These are phyloP conservation scores for Plodia interpunctella DNA, from an alignment of 1,140 invertebrate genomes.

Conservation along the genomic window DNA sequence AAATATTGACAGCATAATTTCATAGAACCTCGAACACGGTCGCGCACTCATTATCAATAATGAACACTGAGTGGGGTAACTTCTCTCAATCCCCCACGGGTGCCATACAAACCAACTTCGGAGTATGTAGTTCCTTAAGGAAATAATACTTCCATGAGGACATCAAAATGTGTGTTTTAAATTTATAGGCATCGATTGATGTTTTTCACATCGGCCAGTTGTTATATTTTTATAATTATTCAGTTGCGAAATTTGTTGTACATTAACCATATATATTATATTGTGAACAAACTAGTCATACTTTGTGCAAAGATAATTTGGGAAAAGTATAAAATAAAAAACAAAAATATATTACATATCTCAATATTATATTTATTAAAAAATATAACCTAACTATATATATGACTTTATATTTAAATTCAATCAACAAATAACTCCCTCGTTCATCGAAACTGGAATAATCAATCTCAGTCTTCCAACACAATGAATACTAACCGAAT, in stretches of 20 bases:
- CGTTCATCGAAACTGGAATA: constrained; percentile 73
- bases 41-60: too few relatives aligned
- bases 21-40: too few relatives aligned
- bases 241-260: neutral
- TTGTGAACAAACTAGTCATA: constrained; percentile 2
- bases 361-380: constrained; percentile 77
- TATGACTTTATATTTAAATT: constrained; percentile 76
- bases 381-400: constrained; percentile 77
- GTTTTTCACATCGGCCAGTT: too few relatives aligned
- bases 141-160: too few relatives aligned
- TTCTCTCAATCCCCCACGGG: too few relatives aligned
- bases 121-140: too few relatives aligned
- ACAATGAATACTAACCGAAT: constrained; percentile 60
- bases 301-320: neutral
- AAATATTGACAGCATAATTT: too few relatives aligned
- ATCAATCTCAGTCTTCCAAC: constrained; percentile 75
- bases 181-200: too few relatives aligned
- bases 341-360: constrained; percentile 69
- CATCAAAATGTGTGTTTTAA: too few relatives aligned
- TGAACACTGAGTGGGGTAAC: too few relatives aligned
- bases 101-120: too few relatives aligned
- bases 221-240: neutral
- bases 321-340: constrained; percentile 47
- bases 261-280: neutral
- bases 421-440: constrained; percentile 76